Conservation (phyloP, 2,797 vertebrate genomes). For the Sebastes reedi region DNA sequence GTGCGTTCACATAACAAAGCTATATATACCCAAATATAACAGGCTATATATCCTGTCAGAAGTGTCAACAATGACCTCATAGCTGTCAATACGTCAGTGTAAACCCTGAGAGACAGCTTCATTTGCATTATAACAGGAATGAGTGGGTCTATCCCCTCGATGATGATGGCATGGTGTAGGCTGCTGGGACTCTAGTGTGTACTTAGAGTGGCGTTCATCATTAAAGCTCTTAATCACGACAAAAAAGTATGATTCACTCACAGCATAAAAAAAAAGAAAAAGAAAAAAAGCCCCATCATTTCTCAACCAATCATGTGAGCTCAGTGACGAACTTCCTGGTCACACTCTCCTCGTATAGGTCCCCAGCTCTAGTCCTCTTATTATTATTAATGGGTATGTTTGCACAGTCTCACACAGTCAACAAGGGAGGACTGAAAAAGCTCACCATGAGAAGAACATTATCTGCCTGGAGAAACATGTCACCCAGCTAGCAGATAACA, state of each 20-base stretch:
- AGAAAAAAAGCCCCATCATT: not conserved
- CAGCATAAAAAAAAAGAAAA: not conserved
- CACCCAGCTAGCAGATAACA: slow-evolving; percentile 37
- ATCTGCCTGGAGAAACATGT: slow-evolving; percentile 7
- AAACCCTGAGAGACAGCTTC: not conserved
- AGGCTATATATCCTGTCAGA: not conserved
- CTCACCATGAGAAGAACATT: not conserved
- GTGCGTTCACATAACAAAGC: not conserved
- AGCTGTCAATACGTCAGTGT: not conserved
- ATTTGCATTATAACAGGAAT: slow-evolving; percentile 31
- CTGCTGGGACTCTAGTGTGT: slow-evolving; percentile 1
- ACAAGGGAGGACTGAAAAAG: slow-evolving; percentile 7
- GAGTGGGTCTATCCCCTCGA: slow-evolving; percentile 42
- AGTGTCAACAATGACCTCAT: not conserved
- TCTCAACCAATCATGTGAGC: slow-evolving; percentile 52
- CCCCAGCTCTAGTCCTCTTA: slow-evolving; percentile 9
- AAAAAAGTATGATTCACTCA: slow-evolving; percentile 52
- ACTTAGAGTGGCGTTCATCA: not conserved
- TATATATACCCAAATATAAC: not conserved
- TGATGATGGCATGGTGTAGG: slow-evolving; percentile 24
- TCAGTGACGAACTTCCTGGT: slow-evolving; percentile 82
- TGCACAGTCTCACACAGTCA: slow-evolving; percentile 6
- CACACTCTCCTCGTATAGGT: slow-evolving; percentile 45
- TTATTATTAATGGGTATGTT: slow-evolving; percentile 8
- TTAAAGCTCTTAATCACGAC: slow-evolving; percentile 42